phyloP scores from a whole-genome alignment of 2,113 vertebrate genomes.

The Rhipidura dahli region DNA sequence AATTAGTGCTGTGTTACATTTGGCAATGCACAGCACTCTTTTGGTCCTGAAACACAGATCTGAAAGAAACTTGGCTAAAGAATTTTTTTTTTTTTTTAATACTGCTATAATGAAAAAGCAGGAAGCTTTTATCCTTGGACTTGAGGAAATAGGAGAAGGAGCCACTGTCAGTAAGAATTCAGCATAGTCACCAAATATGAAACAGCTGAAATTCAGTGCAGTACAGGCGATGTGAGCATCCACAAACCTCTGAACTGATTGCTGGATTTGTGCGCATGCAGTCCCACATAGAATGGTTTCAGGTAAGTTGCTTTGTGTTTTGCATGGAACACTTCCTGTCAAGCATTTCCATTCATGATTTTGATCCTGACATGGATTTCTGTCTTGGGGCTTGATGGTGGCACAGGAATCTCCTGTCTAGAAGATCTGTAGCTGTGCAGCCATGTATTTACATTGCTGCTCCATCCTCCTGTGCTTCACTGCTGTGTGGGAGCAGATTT shows the following conservation, averaged over 20 bases:
- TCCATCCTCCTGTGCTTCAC: background rate
- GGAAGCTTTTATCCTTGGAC: background rate
- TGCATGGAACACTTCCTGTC: background rate
- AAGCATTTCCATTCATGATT: background rate
- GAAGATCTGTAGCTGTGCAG: background rate
- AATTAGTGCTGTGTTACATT: background rate
- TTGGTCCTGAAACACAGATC: background rate
- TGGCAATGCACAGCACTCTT: background rate
- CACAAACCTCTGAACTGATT: background rate
- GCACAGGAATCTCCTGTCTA: background rate
- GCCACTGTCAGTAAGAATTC: background rate
- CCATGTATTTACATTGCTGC: background rate
- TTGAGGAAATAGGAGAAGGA: background rate
- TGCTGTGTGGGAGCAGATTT: background rate
- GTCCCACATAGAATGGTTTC: background rate
- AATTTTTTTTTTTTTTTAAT: background rate
- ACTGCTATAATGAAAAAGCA: background rate
- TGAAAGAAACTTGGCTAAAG: background rate
- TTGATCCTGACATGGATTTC: background rate
- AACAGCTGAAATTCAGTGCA: background rate
- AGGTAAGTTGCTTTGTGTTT: background rate
- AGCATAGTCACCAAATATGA: background rate
- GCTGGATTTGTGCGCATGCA: background rate
- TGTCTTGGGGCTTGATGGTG: background rate
- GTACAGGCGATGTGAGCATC: background rate